These are phyloP conservation scores for Habroteleia sp. DNA, from an alignment of 2,888 invertebrate genomes.

Conservation along the genomic window DNA sequence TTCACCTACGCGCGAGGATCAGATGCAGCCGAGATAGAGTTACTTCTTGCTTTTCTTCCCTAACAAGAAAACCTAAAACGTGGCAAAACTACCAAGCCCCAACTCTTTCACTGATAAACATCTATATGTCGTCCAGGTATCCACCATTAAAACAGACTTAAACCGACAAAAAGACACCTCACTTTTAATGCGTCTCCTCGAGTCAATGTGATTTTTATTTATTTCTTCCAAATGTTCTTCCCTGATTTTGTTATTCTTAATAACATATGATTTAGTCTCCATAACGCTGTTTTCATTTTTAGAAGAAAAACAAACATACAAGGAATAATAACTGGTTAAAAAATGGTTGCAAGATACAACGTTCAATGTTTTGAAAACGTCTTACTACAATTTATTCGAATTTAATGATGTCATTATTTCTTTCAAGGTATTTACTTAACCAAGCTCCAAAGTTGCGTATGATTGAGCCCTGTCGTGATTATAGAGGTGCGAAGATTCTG, in stretches of 20 bases:
- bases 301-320: too few relatives aligned
- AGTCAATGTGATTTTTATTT: constrained; percentile 28
- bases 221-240: not conserved
- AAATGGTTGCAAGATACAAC: not conserved
- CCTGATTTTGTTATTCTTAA: too few relatives aligned
- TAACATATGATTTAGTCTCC: too few relatives aligned
- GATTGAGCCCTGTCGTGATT: constrained; percentile 48
- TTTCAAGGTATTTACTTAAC: constrained; percentile 26
- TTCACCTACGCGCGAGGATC: constrained; percentile 68
- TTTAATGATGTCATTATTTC: constrained; percentile 52
- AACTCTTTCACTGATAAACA: constrained; percentile 63
- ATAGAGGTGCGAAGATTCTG: constrained; percentile 57
- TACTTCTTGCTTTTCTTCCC: constrained; percentile 67
- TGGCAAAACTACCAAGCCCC: constrained; percentile 76
- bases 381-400: constrained; percentile 25
- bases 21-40: constrained; percentile 74
- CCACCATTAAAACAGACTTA: constrained; percentile 24
- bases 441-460: constrained; percentile 13
- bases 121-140: constrained; percentile 57
- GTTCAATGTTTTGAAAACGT: not conserved
- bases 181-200: constrained; percentile 9
- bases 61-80: constrained; percentile 76
- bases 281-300: too few relatives aligned
- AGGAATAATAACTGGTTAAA: not conserved
- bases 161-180: constrained; percentile 5